Conservation (phyloP, 1,140 invertebrate species). For the Lanistes nyassanus region DNA sequence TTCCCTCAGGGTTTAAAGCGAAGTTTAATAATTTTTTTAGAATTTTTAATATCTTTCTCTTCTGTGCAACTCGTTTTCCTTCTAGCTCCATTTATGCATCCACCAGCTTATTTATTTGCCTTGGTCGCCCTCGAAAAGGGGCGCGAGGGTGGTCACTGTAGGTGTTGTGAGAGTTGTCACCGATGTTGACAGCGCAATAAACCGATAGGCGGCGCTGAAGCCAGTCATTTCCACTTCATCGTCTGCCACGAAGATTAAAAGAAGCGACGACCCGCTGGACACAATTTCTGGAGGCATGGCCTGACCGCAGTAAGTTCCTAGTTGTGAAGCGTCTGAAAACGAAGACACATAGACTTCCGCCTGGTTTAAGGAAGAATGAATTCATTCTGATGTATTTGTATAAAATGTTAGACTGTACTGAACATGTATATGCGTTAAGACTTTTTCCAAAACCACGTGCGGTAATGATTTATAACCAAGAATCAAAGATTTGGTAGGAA, state of each 20-base stretch:
- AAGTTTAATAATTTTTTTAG: no score
- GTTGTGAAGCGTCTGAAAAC: background rate
- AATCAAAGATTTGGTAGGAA: no score
- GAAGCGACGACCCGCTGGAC: constrained; percentile 14
- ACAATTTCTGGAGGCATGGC: background rate
- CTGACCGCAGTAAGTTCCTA: constrained; percentile 25
- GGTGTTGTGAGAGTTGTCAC: constrained; percentile 2
- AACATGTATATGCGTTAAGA: no score
- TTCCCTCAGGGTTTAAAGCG: no score
- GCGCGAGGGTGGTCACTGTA: background rate
- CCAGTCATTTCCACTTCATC: constrained; percentile 35
- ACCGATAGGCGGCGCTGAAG: constrained; percentile 28
- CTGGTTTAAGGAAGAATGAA: background rate
- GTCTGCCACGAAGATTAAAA: constrained; percentile 35
- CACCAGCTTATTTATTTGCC: background rate
- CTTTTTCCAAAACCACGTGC: no score
- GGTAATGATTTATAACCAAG: no score
- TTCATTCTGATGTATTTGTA: background rate
- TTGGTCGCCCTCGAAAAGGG: background rate
- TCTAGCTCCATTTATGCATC: constrained; percentile 1
- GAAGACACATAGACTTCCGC: no score
- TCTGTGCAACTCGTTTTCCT: background rate
- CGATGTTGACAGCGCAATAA: background rate
- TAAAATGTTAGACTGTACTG: background rate
- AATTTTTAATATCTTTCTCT: no score